Evolutionary conservation across 2,888 invertebrate species (phyloP), one percentile per base, ranked within the genome.

Genomic region (Odontocolon sp.): DNA sequence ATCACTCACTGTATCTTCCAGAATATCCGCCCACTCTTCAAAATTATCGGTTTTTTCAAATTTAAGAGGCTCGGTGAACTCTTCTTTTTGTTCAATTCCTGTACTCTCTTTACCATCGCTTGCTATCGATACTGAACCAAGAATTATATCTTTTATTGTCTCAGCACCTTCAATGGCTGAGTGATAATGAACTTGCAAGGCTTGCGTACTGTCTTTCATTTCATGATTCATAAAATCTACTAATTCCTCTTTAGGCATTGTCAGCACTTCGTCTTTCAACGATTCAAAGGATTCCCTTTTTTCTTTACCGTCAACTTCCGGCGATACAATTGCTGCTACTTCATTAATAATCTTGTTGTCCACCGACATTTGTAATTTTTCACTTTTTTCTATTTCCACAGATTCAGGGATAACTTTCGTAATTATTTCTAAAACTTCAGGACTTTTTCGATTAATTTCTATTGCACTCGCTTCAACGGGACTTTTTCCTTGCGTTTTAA

Each of bases 181-280:
- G 3, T 31, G 38, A 47, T 68, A 18, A 4, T 52, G 36, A 42
- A 2, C 52, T 33, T 64, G 23, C 23, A 64, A 38, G 3, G 52
- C 11, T 33, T 73, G 16, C 11, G 5, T 23, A 54, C 59, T 73
- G 23, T 77, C 77, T 54, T 52, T 64, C 8, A 31, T 47, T 64
- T 73, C 73, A 14, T 56, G 64, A 45, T 3, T 42, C 1, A 73
- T 3, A 6, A 77, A 73, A 23, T 73, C 64, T 0, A 66, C 11
- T 3, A 59, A 18, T 38, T 21, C 31, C 16, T 66, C 40, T 23
- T 66, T 45, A 5, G 73, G 33, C 14, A 72, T 45, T 23, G 14
- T 54, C 9, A 42, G 8, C 21, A 33, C 38, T 6, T 38, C 9
- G n/a, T 64, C 21, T 8, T 40, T 23, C 21, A 52, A 36, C 5